Conservation (phyloP, 2,888 invertebrate species). For the Drosophila nigricruria region DNA sequence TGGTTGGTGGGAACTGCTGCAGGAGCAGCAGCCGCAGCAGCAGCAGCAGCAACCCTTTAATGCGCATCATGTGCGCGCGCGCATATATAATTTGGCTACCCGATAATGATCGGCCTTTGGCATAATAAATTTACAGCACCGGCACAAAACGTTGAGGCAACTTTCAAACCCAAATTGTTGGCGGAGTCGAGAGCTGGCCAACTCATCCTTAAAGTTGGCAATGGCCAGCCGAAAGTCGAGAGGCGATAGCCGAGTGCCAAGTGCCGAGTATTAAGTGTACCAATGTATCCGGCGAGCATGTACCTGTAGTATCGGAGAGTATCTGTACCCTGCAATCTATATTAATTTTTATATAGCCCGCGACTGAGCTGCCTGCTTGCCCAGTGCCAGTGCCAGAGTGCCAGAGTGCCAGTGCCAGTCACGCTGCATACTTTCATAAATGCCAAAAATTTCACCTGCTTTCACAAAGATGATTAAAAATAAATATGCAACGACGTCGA, state of each 20-base stretch:
- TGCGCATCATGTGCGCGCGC: slow-evolving; percentile 82
- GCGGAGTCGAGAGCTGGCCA: slow-evolving; percentile 28
- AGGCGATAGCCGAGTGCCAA: background rate
- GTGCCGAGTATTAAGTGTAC: slow-evolving; percentile 7
- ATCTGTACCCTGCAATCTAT: slow-evolving; percentile 80
- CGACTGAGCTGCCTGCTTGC: slow-evolving; percentile 3
- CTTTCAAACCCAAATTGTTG: slow-evolving; percentile 65
- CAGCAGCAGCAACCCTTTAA: slow-evolving; percentile 68
- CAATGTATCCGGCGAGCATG: slow-evolving; percentile 11
- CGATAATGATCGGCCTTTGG: slow-evolving; percentile 83
- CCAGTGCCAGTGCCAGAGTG: slow-evolving; percentile 12
- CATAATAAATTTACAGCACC: slow-evolving; percentile 80
- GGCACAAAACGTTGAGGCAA: slow-evolving; percentile 63
- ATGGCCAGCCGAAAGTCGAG: background rate
- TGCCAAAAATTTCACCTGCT: slow-evolving; percentile 84
- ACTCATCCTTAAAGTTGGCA: slow-evolving; percentile 21
- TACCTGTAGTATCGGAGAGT: slow-evolving; percentile 46
- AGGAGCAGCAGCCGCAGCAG: slow-evolving; percentile 10
- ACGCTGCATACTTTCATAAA: slow-evolving; percentile 81
- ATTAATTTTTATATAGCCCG: slow-evolving; percentile 78
- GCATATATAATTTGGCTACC: slow-evolving; percentile 83
- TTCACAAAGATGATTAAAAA: slow-evolving; percentile 83
- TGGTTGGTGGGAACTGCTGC: slow-evolving; percentile 35
- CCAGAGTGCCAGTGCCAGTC: slow-evolving; percentile 63
- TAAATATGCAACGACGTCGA: slow-evolving; percentile 73